Evolutionary conservation across 53 echinoderm and acorn worm genomes (phyloP).

Genomic region (Holothuria leucospilota): DNA sequence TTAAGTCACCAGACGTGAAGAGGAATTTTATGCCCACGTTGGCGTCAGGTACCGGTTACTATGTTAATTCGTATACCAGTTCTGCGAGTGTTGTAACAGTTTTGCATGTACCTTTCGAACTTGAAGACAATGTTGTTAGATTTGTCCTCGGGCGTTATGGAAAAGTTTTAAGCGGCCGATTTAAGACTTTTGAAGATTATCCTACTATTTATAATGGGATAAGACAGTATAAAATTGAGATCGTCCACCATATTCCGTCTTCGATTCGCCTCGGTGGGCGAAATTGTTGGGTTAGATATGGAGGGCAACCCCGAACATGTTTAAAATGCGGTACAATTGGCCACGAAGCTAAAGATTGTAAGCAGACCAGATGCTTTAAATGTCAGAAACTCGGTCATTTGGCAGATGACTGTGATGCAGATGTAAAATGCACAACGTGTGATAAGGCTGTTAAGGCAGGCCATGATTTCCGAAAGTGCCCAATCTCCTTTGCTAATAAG

Average conservation of each 20-base stretch:
- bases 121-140: no score
- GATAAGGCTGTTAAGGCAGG: constrained; percentile 33
- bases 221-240: no score
- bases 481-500: background rate
- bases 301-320: no score
- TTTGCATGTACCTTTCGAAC: constrained; percentile 22
- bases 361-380: constrained; percentile 23
- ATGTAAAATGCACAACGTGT: constrained; percentile 18
- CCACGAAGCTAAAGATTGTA: constrained; percentile 50
- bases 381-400: constrained; percentile 46
- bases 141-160: constrained; percentile 23
- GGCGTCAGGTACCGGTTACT: background rate
- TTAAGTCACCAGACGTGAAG: constrained; percentile 35
- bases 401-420: background rate
- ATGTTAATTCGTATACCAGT: background rate
- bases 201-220: constrained; percentile 47
- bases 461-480: background rate
- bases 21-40: background rate
- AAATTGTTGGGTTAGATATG: no score
- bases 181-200: no score
- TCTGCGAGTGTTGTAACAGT: no score
- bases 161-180: constrained; percentile 28
- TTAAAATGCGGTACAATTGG: constrained; percentile 39
- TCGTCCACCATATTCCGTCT: constrained; percentile 50
- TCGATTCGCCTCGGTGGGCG: constrained; percentile 38